Base-by-base conservation (phyloP, 2,888 invertebrate genomes). In the Psylliodes chrysocephalus region DNA sequence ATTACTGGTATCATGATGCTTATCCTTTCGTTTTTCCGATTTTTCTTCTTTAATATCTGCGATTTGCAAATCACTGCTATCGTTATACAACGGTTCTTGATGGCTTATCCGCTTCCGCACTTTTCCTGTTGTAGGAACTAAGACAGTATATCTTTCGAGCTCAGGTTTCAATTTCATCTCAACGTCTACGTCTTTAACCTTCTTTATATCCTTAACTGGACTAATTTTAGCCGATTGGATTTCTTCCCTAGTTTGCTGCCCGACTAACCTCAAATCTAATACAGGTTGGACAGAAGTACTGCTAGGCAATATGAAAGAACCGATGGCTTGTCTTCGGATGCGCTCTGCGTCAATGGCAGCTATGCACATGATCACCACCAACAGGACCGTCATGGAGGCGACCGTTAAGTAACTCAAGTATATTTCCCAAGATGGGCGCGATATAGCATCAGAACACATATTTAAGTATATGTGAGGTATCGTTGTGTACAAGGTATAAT, bases 361-460 rank as follows among this genome's bases (percentile, higher is more conserved):
- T 30, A 89, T 87, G 28, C 90, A 86, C 63, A 91, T 76, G 22
- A 91, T 87, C 73, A 89, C 86, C 72, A 90, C 78, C 25, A 74
- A 62, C 69, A 93, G 84, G 71, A 90, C 83, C 67, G 88, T 85
- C 54, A 90, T 87, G 71, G 90, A 83, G 72, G 83, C 84, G 60
- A 88, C 84, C 44, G 86, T 86, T 59, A 84, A 82, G 77, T 87
- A 92, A 76, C 91, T 91, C 52, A 94, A 82, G 66, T 79, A 77
- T 3, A 85, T 83, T 79, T 95, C 95, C 93, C 93, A 95, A 1
- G 82, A 81, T 0, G 94, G 95, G 40, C 94, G 86, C 1, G 87
- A 87, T 53, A 94, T 81, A 1, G 88, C 86, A 8, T 85, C 84
- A 0, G 90, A 87, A 79, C 95, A 95, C 52, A 86, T 82, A 7